Evolutionary conservation across 2,888 invertebrate species (phyloP), one percentile per base, ranked within the genome.

Genomic region (Zelleria hepariella): DNA sequence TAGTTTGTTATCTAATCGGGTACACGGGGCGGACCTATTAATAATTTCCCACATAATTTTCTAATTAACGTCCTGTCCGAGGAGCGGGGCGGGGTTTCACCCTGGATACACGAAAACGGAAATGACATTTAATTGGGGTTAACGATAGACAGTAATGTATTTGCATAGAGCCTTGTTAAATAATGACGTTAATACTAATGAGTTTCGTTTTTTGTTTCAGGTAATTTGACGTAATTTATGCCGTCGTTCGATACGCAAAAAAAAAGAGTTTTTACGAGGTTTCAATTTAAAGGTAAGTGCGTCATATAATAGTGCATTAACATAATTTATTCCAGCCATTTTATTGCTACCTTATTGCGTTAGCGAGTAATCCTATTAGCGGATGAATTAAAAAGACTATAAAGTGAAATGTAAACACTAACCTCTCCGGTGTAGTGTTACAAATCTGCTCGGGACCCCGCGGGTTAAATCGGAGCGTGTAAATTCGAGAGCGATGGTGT

Each of bases 1-100:
- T 86, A 86, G 84, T 86, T 86, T 86, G 86, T 86, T 86, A 86
- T 86, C 86, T 87, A 86, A 86, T 86, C 86, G 83, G 78, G 68
- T 80, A 85, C 83, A 83, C 80, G 73, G n/a, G 32, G 79, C 75
- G 73, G 77, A 79, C 82, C 83, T 85, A 86, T 86, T 86, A 85
- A 86, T 86, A 85, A 85, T 86, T 86, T 86, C 82, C 79, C 80
- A 83, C 83, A 82, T 84, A 80, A 84, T 85, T 86, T 85, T 84
- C 82, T 85, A 85, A 85, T 85, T 85, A 86, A 80, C 84, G 83
- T 84, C 83, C 82, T 80, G 81, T 78, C 75, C 72, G 69, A 67
- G 67, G 68, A 72, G 68, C 71, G 72, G 32, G 71, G 68, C 68
- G 71, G 68, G 68, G 74, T 67, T 73, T 73, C 58, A 27, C 60